Conservation (phyloP, 2,113 vertebrate genomes). For the Psittacula cyanocephala region DNA sequence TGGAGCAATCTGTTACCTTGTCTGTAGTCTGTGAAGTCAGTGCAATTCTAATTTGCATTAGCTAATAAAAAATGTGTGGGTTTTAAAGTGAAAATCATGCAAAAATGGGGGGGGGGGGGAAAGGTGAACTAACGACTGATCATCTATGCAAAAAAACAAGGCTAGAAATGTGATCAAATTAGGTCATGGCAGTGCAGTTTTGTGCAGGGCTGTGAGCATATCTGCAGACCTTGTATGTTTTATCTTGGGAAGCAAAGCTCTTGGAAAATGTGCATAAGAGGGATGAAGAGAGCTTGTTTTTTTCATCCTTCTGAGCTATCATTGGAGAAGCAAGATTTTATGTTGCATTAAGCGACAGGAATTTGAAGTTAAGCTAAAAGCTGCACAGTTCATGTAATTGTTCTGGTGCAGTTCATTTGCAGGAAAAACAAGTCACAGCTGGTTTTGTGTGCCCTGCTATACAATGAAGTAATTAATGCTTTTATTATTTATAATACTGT, state of each 20-base stretch:
- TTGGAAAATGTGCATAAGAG: conserved; percentile 38
- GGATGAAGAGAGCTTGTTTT: conserved; percentile 20
- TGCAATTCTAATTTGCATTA: conserved; percentile 67
- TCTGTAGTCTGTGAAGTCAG: conserved; percentile 69
- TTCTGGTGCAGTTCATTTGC: neutral
- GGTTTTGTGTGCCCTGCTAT: conserved; percentile 1
- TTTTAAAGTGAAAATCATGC: conserved; percentile 67
- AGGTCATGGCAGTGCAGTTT: conserved; percentile 48
- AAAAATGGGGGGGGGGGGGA: neutral
- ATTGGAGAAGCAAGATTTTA: neutral
- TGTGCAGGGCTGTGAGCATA: conserved; percentile 13
- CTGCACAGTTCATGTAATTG: neutral
- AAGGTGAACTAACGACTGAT: conserved; percentile 50
- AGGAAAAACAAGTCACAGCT: neutral
- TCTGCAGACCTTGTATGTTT: conserved; percentile 43
- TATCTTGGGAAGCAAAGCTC: conserved; percentile 50
- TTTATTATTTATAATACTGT: neutral
- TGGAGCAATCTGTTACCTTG: conserved; percentile 71
- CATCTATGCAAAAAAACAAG: conserved; percentile 53
- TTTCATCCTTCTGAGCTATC: conserved; percentile 23
- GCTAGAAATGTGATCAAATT: conserved; percentile 55
- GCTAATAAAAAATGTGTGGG: conserved; percentile 70
- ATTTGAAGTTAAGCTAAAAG: conserved; percentile 7
- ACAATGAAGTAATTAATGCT: neutral
- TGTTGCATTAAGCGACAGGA: conserved; percentile 36